Percentiles rank a stretch among this genome's conserved stretches.
Conservation (phyloP, 2,888 invertebrate species). For the Drosophila gaucha region DNA sequence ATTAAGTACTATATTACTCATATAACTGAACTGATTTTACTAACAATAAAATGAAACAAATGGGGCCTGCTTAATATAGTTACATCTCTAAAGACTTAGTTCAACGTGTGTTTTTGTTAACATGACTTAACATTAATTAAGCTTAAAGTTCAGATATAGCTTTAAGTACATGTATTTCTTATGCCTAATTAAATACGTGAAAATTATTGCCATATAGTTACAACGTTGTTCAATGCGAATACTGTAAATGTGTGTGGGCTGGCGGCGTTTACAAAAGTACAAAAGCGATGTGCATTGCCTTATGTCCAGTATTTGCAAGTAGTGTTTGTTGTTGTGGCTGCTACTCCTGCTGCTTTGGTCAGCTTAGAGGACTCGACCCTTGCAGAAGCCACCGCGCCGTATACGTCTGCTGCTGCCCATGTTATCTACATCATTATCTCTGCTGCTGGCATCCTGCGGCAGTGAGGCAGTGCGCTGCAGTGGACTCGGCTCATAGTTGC, state of each 20-base stretch:
- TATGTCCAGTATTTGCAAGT: constrained; percentile 21
- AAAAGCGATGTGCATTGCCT: constrained; percentile 57
- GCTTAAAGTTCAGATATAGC: constrained; percentile 10
- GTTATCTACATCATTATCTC: constrained; percentile 21
- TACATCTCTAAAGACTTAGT: constrained; percentile 28
- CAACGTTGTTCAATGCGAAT: constrained; percentile 79
- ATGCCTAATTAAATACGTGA: constrained; percentile 68
- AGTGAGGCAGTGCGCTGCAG: constrained; percentile 76
- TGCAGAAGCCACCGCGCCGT: constrained; percentile 80
- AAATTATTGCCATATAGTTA: constrained; percentile 82
- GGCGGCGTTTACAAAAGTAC: constrained; percentile 54
- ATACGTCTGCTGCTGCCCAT: constrained; percentile 47
- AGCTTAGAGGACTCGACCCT: constrained; percentile 67
- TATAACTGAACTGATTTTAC: constrained; percentile 37
- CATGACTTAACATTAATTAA: constrained; percentile 36
- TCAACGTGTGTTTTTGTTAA: constrained; percentile 12
- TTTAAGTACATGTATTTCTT: constrained; percentile 30
- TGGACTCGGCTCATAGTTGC: constrained; percentile 67
- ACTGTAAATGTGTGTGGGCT: constrained; percentile 47
- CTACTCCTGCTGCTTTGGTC: not conserved
- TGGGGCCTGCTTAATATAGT: constrained; percentile 25
- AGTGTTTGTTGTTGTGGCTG: constrained; percentile 1
- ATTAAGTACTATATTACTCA: constrained; percentile 30
- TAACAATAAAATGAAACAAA: constrained; percentile 40
- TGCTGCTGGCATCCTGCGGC: constrained; percentile 54